phyloP scores from a whole-genome alignment of 2,113 vertebrate genomes.

The Machaerirhynchus nigripectus region DNA sequence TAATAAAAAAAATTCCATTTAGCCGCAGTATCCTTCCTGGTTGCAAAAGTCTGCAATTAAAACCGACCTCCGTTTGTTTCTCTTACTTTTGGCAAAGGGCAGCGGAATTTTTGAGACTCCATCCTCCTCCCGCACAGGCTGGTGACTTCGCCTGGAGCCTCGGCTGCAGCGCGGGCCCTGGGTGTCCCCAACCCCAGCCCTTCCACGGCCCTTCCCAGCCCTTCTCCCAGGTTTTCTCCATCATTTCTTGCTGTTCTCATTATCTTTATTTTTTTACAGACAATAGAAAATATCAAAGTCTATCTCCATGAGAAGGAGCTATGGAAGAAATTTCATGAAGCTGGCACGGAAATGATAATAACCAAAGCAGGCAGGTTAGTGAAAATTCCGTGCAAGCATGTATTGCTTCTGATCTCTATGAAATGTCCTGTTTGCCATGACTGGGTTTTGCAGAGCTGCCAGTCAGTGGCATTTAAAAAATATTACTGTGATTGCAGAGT shows the following conservation, averaged over 20 bases:
- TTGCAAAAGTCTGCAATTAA: not conserved
- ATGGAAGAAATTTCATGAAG: constrained; percentile 98
- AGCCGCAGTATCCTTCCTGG: not conserved
- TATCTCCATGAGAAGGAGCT: constrained; percentile 94
- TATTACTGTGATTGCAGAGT: not conserved
- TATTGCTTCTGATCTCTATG: not conserved
- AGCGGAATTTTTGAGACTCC: not conserved
- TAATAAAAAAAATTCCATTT: not conserved
- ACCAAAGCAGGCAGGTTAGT: constrained; percentile 97
- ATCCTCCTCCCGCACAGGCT: not conserved
- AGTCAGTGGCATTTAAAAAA: not conserved
- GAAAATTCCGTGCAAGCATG: not conserved
- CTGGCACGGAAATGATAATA: constrained; percentile 98
- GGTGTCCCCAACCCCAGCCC: not conserved
- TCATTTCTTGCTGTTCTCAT: not conserved
- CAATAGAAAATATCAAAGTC: constrained; percentile 96
- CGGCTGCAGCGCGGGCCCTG: not conserved
- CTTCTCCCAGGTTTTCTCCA: not conserved
- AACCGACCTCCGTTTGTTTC: not conserved
- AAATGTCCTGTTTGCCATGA: not conserved
- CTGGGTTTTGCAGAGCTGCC: not conserved
- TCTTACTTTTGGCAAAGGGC: constrained; percentile 10
- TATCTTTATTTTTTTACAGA: constrained; percentile 66
- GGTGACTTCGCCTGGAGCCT: not conserved
- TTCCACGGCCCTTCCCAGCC: not conserved